Evolutionary conservation across 2,113 vertebrate genomes (phyloP).

Genomic region (Antechinus flavipes): DNA sequence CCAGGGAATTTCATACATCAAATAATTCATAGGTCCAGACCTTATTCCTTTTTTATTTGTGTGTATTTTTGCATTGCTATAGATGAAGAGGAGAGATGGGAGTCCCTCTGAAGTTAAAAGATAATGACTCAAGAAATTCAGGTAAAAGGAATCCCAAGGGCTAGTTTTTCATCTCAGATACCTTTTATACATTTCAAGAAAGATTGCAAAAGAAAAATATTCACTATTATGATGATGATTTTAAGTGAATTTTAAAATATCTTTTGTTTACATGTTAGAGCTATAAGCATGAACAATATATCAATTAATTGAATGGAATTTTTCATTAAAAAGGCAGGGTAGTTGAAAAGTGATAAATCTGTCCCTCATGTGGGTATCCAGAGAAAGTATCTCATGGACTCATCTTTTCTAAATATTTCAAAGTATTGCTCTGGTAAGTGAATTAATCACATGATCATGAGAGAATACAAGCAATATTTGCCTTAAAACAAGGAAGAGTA

Average conservation of each 20-base stretch:
- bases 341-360: conserved; percentile 56
- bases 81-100: not conserved
- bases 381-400: conserved; percentile 19
- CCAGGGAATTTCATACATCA: not conserved
- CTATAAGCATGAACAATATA: not conserved
- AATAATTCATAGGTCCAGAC: not conserved
- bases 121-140: not conserved
- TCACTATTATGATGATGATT: not conserved
- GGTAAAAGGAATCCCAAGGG: not conserved
- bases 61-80: not conserved
- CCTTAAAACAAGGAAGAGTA: conserved; percentile 54
- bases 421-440: conserved; percentile 51
- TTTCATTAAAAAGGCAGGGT: not conserved
- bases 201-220: not conserved
- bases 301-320: not conserved
- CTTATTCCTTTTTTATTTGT: not conserved
- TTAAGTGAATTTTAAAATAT: not conserved
- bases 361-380: conserved; percentile 51
- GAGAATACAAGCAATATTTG: conserved; percentile 47
- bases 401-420: conserved; percentile 43
- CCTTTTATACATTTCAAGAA: not conserved
- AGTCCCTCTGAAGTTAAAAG: conserved; percentile 5
- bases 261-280: conserved; percentile 34
- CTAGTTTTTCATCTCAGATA: not conserved
- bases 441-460: conserved; percentile 62